Evolutionary conservation across 2,888 invertebrate species (phyloP), one percentile per base, ranked within the genome.

Genomic region (Schizotus pectinicornis): DNA sequence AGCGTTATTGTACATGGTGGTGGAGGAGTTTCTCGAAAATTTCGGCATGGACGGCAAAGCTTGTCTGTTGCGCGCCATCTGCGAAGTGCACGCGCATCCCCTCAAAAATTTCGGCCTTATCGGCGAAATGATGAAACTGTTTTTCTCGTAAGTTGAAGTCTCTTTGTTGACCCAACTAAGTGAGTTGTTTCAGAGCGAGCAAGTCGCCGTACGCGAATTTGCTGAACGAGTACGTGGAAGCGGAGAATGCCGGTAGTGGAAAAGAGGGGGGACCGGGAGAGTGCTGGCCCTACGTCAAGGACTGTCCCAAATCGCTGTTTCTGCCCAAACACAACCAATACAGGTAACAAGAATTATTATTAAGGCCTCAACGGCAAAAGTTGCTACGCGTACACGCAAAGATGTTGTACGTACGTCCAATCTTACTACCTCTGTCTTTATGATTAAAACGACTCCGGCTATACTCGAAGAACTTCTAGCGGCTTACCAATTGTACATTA

Each of bases 221-320:
- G 7, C 78, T 94, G 50, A 78, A 84, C 1, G 93, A 93, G 69
- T 93, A 94, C 70, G 90, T 93, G 0, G 85, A 87, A 51, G 94
- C 94, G 0, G 92, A 94, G 78, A 85, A 86, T 56, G 86, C 89
- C 6, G 93, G 93, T 0, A 86, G 86, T 70, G 85, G 86, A 0
- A 85, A 85, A 2, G 69, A 74, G 48, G 80, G 81, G 8, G 77
- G 79, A 31, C 84, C 86, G 0, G 90, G 91, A 5, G 93, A 94
- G 78, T 94, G 94, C 76, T 92, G 91, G 87, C 91, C 90, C 0
- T 94, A 93, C 75, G 89, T 89, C 79, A 87, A 90, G 72, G 86
- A 87, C 47, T 94, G 94, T 71, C 89, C 92, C 9, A 91, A 90
- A 78, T 92, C 92, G 50, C 82, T 94, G 47, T 94, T 94, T 75